Evolutionary conservation across 2,113 vertebrate species (phyloP).

Genomic region (Petrocephalus microphthalmus): DNA sequence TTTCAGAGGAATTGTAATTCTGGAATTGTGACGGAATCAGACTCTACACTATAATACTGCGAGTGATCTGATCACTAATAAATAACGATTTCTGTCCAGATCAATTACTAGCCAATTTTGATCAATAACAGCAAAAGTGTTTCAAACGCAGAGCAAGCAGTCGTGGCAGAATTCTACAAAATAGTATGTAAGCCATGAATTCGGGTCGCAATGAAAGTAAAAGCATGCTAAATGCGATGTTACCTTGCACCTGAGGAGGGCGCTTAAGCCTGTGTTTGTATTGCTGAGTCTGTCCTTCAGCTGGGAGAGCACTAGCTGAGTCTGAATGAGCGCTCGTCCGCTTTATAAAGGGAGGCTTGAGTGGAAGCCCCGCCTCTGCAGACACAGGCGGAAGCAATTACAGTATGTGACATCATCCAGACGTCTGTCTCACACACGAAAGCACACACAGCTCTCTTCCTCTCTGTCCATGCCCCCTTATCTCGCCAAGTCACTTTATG

Average conservation of each 20-base stretch:
- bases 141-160: neutral
- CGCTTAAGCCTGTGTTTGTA: neutral
- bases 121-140: neutral
- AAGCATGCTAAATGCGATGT: neutral
- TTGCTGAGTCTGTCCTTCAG: conserved; percentile 4
- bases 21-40: neutral
- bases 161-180: neutral
- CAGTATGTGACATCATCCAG: conserved; percentile 55
- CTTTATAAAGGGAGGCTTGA: conserved; percentile 43
- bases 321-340: conserved; percentile 10
- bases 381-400: conserved; percentile 40
- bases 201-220: neutral
- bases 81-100: neutral
- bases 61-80: neutral
- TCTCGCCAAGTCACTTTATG: neutral
- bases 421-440: conserved; percentile 18
- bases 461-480: neutral
- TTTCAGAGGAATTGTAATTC: conserved; percentile 1
- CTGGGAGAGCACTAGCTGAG: conserved; percentile 20
- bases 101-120: neutral
- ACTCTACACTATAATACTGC: neutral
- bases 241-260: conserved; percentile 24
- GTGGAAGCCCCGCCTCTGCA: conserved; percentile 15
- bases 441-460: neutral
- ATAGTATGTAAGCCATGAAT: neutral